phyloP scores from a whole-genome alignment of 2,888 invertebrate genomes.

The Chrysolina haemoptera region DNA sequence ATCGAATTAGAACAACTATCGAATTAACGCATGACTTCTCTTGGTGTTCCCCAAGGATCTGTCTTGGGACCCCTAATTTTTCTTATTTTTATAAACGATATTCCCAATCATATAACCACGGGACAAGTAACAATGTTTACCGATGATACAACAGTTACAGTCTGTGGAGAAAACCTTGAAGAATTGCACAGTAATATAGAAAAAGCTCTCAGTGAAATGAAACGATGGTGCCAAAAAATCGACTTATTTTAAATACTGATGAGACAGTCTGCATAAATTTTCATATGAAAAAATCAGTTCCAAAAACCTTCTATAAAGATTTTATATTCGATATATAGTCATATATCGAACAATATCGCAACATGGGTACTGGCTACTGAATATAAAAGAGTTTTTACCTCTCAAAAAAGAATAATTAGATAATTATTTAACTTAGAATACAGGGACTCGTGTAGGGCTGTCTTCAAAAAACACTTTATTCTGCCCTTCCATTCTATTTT shows the following conservation, averaged over 20 bases:
- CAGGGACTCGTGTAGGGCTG: neutral
- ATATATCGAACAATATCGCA: slow-evolving; percentile 2
- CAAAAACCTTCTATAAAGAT: neutral
- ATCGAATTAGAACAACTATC: slow-evolving; percentile 1
- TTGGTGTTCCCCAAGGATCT: slow-evolving; percentile 8
- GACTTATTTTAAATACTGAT: too few relatives aligned
- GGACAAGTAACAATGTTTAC: neutral
- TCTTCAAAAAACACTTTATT: neutral
- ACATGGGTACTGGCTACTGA: slow-evolving; percentile 4
- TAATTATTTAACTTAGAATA: neutral
- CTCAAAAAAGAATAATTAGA: slow-evolving; percentile 14
- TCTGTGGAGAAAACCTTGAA: slow-evolving; percentile 13
- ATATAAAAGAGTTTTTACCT: neutral
- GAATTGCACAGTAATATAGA: too few relatives aligned
- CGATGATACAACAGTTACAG: slow-evolving; percentile 5
- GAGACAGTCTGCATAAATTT: too few relatives aligned
- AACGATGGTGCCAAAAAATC: too few relatives aligned
- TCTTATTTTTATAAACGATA: too few relatives aligned
- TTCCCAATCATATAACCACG: neutral
- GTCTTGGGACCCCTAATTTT: too few relatives aligned
- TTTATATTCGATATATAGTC: too few relatives aligned
- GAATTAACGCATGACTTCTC: neutral
- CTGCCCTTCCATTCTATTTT: too few relatives aligned
- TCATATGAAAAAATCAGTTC: neutral
- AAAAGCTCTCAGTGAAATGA: too few relatives aligned